A percentile compares a stretch with the other conserved stretches of the same genome.
Conservation (phyloP, 2,797 vertebrate genomes). For the Geotrypetes seraphini region DNA sequence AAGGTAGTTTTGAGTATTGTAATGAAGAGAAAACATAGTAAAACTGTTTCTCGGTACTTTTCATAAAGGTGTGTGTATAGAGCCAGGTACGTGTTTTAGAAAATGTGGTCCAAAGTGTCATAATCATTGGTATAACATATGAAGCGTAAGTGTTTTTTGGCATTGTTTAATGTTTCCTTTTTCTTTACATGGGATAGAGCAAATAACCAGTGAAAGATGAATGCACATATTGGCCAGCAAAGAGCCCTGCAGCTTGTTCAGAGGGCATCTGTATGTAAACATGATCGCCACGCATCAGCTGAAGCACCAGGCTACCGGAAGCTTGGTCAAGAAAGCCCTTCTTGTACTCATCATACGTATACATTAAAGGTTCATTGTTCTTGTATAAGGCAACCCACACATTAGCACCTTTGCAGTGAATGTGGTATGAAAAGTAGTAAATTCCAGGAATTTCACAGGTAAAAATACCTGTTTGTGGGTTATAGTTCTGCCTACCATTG, state of each 20-base stretch:
- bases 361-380: constrained; percentile 93
- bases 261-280: constrained; percentile 91
- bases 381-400: constrained; percentile 93
- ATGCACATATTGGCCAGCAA: constrained; percentile 88
- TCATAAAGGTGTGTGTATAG: too few species aligned
- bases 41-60: too few species aligned
- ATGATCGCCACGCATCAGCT: constrained; percentile 72
- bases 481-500: constrained; percentile 90
- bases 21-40: too few species aligned
- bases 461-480: constrained; percentile 82
- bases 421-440: constrained; percentile 92
- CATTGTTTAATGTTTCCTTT: not conserved
- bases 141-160: constrained; percentile 8
- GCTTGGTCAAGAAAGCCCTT: constrained; percentile 94
- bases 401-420: constrained; percentile 91
- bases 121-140: constrained; percentile 22
- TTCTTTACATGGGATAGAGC: constrained; percentile 83
- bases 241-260: constrained; percentile 91
- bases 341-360: constrained; percentile 93
- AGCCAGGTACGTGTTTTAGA: too few species aligned
- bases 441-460: constrained; percentile 85
- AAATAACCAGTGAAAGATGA: constrained; percentile 95
- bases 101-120: too few species aligned
- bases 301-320: constrained; percentile 86
- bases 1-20: too few species aligned